These are phyloP conservation scores for Heterotilapia buettikoferi DNA, from an alignment of 2,113 vertebrate species.

Conservation along the genomic window DNA sequence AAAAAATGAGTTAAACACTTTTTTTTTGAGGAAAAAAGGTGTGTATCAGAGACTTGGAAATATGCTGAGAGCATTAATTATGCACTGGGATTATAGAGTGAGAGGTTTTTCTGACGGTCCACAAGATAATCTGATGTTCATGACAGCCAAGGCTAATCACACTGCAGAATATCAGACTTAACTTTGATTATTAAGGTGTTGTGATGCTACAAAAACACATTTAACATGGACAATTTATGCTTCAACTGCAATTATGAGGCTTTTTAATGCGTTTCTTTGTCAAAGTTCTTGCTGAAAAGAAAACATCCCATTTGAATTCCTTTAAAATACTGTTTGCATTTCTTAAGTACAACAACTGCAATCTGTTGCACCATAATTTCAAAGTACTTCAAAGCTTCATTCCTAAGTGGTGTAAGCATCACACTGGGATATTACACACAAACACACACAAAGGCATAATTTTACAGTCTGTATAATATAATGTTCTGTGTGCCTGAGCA, in stretches of 20 bases:
- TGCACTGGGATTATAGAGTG: conserved; percentile 12
- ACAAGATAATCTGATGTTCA: conserved; percentile 36
- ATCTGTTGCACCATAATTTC: not conserved
- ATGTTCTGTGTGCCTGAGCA: not conserved
- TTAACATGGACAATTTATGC: not conserved
- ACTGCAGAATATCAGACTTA: conserved; percentile 10
- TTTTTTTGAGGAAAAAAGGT: not conserved
- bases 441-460: not conserved
- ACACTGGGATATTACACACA: not conserved
- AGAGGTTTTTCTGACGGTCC: conserved; percentile 23
- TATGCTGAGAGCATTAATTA: conserved; percentile 28
- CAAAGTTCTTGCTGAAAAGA: not conserved
- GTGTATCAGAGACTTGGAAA: conserved; percentile 4
- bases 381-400: not conserved
- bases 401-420: not conserved
- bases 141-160: conserved; percentile 34
- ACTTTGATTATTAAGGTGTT: not conserved
- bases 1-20: conserved; percentile 4
- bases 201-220: not conserved
- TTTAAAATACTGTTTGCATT: not conserved
- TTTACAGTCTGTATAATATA: not conserved
- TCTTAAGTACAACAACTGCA: not conserved
- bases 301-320: not conserved
- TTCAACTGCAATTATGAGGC: not conserved
- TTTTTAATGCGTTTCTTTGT: not conserved